phyloP scores from a whole-genome alignment of 2,113 vertebrate genomes.

The Okapia johnstoni region DNA sequence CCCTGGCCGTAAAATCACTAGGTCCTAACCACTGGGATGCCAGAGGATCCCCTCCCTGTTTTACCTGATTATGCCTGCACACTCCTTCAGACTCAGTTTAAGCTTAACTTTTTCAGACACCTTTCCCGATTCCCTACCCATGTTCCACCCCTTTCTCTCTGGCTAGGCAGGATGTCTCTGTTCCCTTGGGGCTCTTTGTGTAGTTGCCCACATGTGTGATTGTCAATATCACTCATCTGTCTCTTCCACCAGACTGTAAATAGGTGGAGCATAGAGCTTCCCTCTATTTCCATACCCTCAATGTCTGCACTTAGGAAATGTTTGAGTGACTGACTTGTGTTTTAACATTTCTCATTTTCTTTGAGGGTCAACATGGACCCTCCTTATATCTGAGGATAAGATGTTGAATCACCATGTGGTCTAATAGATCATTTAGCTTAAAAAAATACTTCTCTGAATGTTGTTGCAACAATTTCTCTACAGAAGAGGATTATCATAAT shows the following conservation, averaged over 20 bases:
- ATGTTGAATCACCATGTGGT: neutral
- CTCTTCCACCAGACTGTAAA: neutral
- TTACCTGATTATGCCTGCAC: neutral
- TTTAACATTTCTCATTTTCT: constrained; percentile 13
- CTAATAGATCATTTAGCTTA: neutral
- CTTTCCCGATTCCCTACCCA: neutral
- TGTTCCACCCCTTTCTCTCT: neutral
- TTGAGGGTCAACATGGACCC: neutral
- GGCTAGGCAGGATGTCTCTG: neutral
- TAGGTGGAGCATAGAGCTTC: neutral
- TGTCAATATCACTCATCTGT: neutral
- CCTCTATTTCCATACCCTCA: neutral
- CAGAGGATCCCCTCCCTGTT: neutral
- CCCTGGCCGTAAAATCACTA: neutral
- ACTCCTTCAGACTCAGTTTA: neutral
- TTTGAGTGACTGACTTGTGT: neutral
- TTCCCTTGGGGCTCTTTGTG: neutral
- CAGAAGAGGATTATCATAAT: neutral
- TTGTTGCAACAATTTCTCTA: neutral
- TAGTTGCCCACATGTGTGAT: neutral
- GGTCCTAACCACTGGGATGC: neutral
- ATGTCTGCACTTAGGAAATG: neutral
- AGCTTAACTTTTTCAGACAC: neutral
- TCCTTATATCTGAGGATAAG: neutral
- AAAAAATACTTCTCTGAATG: neutral